phyloP scores from a whole-genome alignment of 35 echinoderm and acorn worm genomes.

The Diadema setosum region DNA sequence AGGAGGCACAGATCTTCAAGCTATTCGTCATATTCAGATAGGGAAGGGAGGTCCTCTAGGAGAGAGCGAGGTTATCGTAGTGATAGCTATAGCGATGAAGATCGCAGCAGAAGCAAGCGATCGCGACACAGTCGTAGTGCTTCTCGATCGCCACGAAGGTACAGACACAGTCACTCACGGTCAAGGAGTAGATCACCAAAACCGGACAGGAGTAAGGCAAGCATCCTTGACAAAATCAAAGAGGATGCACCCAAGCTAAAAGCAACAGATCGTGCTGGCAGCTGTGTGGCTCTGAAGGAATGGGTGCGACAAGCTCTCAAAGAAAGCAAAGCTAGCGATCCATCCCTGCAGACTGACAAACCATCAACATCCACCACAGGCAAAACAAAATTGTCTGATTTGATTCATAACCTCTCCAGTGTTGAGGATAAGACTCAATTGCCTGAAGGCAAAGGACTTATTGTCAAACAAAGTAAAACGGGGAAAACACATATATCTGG shows the following conservation, averaged over 20 bases:
- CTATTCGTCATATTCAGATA: constrained; percentile 39
- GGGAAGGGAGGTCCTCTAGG: constrained; percentile 49
- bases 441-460: constrained; percentile 72
- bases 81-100: constrained; percentile 34
- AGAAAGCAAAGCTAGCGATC: constrained; percentile 79
- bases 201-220: constrained; percentile 26
- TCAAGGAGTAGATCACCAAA: constrained; percentile 73
- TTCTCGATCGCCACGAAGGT: constrained; percentile 54
- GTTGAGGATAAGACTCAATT: constrained; percentile 77
- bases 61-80: constrained; percentile 58
- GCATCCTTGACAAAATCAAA: constrained; percentile 25
- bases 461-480: constrained; percentile 60
- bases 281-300: constrained; percentile 64
- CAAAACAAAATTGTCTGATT: constrained; percentile 76
- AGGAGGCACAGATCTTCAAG: constrained; percentile 40
- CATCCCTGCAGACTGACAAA: constrained; percentile 58
- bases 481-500: constrained; percentile 70
- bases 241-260: constrained; percentile 23
- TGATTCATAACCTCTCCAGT: constrained; percentile 73
- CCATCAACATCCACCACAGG: constrained; percentile 16
- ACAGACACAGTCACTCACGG: constrained; percentile 57
- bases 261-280: background rate
- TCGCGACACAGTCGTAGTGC: constrained; percentile 29
- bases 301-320: constrained; percentile 80
- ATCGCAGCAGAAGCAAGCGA: constrained; percentile 27